Evolutionary conservation across 1,140 invertebrate species (phyloP), one percentile per base, ranked within the genome.

Genomic region (Sitodiplosis mosellana): DNA sequence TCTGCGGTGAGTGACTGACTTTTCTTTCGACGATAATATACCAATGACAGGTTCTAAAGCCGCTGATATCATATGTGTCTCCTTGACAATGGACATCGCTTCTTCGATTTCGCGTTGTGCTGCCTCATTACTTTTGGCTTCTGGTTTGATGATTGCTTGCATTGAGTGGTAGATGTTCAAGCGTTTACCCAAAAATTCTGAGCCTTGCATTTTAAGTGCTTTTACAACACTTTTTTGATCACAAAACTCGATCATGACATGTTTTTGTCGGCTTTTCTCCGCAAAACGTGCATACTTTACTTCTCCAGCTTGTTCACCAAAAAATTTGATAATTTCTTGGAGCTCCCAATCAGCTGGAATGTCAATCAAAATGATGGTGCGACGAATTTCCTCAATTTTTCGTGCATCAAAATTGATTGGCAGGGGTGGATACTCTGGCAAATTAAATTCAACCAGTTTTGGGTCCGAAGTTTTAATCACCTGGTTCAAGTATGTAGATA

Each of bases 231-330:
- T 82, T 12, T 78, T 73, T 62, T 98, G 93, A 55, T 97, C 90
- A 18, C 84, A 80, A 59, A 96, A 91, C 66, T 99, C 95, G 48
- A 99, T 75, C 52, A 96, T 75, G 7, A 89, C 88, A 69, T 86
- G 88, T 21, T 74, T 68, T 43, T 71, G 75, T 22, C 76, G 72
- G 49, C 92, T 82, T 59, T 87, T 75, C 7, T 83, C 83, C 60
- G 90, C 91, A 66, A 94, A 84, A 18, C 94, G 71, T 11, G 93
- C 70, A 68, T 97, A 99, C 64, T 97, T 98, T 0, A 99, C 86
- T 69, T 97, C 92, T 15, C 91, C 87, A 45, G 83, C 85, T 43
- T 73, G 66, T 52, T 70, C 72, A 48, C 75, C 69, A 60, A 96
- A 95, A 64, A 89, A 88, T 48, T 87, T 82, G 56, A 95, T 74